Evolutionary conservation across 2,888 invertebrate genomes (phyloP), one percentile per base, ranked within the genome.

Genomic region (Tenthredo scrophulariae): DNA sequence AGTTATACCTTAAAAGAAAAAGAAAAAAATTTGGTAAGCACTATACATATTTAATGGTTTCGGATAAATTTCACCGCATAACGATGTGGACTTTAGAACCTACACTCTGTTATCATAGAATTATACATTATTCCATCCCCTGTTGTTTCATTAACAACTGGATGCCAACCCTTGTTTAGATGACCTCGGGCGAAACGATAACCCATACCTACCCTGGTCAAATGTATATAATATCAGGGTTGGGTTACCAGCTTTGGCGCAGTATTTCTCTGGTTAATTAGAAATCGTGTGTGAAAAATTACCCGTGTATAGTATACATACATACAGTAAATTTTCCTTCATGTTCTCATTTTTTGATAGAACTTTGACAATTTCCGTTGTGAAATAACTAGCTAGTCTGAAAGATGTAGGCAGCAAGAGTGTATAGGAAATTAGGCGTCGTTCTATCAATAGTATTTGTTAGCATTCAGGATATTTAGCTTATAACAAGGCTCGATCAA

Each of bases 141-240:
- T 67, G 22, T 67, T 67, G 67, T 33, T 67, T 67, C 33, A 33
- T 15, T 33, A 18, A 33, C 33, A 18, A 67, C 33, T 33, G 13
- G 67, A 67, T 67, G 33, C 33, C 67, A 5, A 33, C 67, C 67
- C 67, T 67, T 67, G 67, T 67, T 67, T 67, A 67, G 67, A 18
- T 6, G 33, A 7, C 67, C 67, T 33, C 67, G 67, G 67, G 67
- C 33, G 33, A 18, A 33, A 67, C 67, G 67, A 33, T 67, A 67
- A 18, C 67, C 29, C 33, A 67, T 18, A 33, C 67, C 18, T 67
- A 6, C 10, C 13, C 62, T 3, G 7, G 54, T 62, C 26, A 13
- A 62, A 26, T 26, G 26, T 62, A 62, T 62, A 22, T 62, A 26
- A 10, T 62, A 62, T 62, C 26, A 62, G 26, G 26, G 62, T 62